Evolutionary conservation across 2,888 invertebrate genomes (phyloP), one percentile per base, ranked within the genome.

Genomic region (Clepsis dumicolana): DNA sequence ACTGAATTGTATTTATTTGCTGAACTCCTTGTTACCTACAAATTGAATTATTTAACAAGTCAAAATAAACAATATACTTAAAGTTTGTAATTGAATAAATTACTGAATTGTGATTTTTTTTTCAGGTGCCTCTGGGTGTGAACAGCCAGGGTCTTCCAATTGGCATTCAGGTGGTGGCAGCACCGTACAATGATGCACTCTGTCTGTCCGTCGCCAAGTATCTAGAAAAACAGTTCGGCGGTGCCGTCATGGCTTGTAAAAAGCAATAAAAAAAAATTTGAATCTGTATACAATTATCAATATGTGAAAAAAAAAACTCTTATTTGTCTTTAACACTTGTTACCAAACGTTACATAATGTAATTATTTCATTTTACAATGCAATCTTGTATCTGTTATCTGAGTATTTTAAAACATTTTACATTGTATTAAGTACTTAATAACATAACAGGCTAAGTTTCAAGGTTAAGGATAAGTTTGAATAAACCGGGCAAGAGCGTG

Each of bases 121-220:
- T 61, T 8, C 8, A 94, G 94, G 96, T 98, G 25, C 98, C 98
- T 0, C 87, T 98, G 59, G 98, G 98, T 2, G 91, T 97, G 53
- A 95, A 95, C 74, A 87, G 93, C 25, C 92, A 95, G 64, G 97
- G 97, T 4, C 89, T 98, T 1, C 98, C 98, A 0, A 77, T 98
- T 7, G 98, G 98, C 29, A 92, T 98, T 65, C 98, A 98, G 90
- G 95, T 97, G 3, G 94, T 97, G 4, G 95, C 96, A 0, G 95
- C 95, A 0, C 96, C 96, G 0, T 92, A 95, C 86, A 95, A 96
- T 73, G 98, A 98, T 81, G 95, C 95, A 25, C 89, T 97, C 0
- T 96, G 96, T 73, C 85, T 98, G 25, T 95, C 96, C 0, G 96
- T 97, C 1, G 98, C 98, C 4, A 94, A 94, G 78, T 96, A 97